Evolutionary conservation across 1,140 invertebrate genomes (phyloP), one percentile per base, ranked within the genome.

Genomic region (Antheraea pernyi): DNA sequence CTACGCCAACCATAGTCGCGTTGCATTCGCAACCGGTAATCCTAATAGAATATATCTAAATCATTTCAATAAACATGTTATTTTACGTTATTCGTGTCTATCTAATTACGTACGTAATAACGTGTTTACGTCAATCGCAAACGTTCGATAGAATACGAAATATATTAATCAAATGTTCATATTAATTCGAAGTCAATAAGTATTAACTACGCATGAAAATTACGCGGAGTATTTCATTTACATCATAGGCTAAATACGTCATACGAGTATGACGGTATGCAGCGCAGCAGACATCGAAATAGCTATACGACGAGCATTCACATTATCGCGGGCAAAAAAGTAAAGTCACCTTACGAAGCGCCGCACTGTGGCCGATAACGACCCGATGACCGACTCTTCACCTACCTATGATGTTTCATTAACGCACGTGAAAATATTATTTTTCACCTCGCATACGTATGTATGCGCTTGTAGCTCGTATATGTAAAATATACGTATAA

Each of bases 291-390:
- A 10, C 46, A 53, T 53, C 6, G 46, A 13, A 53, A 53, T 53
- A 53, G 64, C 39, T 59, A n/a, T 65, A 66, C 53, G 68, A 68
- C 64, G 48, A 72, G 22, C 68, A 74, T 65, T 60, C 71, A 68
- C 64, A 72, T 71, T 74, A 74, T 72, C 59, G 68, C 61, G 37
- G 42, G 59, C 61, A 63, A 71, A 71, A 42, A 72, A 48, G 39
- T 73, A 78, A 78, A 60, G 76, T 75, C 76, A 76, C 73, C 71
- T 74, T 68, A 67, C 19, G 59, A 9, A 30, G n/a, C 53, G n/a
- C 42, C 39, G 30, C 62, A 46, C 36, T 58, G 62, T 22, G 59
- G 59, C 63, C 68, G 75, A 76, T 77, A 74, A 77, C 73, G 71
- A 74, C 76, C 75, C 69, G 70, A 48, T 30, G 67, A 39, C 64